Conservation (phyloP, 2,888 invertebrate species). For the Amphipyra berbera region DNA sequence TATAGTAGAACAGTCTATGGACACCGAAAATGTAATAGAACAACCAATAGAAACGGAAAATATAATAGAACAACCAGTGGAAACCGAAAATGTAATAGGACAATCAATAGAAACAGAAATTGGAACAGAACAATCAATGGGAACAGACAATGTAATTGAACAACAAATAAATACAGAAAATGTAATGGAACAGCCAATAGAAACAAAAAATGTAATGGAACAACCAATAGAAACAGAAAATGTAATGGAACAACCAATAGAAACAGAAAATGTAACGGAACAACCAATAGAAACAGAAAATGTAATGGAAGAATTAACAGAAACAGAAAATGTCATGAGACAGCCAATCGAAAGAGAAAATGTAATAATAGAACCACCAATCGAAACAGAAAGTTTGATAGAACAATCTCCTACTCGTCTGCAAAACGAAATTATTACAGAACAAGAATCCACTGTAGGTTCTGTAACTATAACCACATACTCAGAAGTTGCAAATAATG, state of each 20-base stretch:
- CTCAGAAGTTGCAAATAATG: slow-evolving; percentile 27
- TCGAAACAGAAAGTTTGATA: slow-evolving; percentile 20
- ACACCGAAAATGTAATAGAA: slow-evolving; percentile 19
- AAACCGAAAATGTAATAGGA: slow-evolving; percentile 13
- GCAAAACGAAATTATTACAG: slow-evolving; percentile 13
- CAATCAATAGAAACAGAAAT: slow-evolving; percentile 8
- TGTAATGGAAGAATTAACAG: slow-evolving; percentile 1
- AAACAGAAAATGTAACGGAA: slow-evolving; percentile 12
- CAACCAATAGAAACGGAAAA: slow-evolving; percentile 8
- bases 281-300: slow-evolving; percentile 16
- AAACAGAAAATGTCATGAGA: slow-evolving; percentile 4
- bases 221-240: slow-evolving; percentile 14
- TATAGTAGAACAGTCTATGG: slow-evolving; percentile 12
- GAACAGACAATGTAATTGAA: slow-evolving; percentile 9
- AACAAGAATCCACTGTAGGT: slow-evolving; percentile 27
- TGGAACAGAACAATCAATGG: slow-evolving; percentile 6
- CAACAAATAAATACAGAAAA: slow-evolving; percentile 4
- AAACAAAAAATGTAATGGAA: slow-evolving; percentile 2
- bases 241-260: background rate
- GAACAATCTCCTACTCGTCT: slow-evolving; percentile 10
- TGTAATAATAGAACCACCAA: background rate
- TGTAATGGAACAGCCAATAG: slow-evolving; percentile 14
- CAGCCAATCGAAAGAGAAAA: slow-evolving; percentile 7
- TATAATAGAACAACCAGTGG: slow-evolving; percentile 18
- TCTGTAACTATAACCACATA: slow-evolving; percentile 20